Base-by-base conservation (phyloP, 2,797 vertebrate genomes). In the Halcyon chelicuti region DNA sequence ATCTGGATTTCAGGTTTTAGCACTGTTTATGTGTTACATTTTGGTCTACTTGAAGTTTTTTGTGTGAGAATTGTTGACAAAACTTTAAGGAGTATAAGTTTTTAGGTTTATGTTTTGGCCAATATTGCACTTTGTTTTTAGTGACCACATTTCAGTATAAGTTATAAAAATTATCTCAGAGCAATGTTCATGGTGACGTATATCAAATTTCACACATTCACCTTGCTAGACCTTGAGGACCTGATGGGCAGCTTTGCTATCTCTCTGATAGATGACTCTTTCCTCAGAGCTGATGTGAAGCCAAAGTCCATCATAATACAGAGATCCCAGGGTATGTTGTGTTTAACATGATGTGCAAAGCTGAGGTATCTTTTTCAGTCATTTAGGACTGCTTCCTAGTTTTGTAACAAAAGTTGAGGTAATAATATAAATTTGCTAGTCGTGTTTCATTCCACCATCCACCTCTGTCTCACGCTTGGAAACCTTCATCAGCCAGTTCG, bases 221-320 rank as follows among this genome's bases (percentile, higher is more conserved):
- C 78, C 89, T 88, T 92, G 19, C 83, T 79, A 91, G 65, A 93
- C 93, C 74, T 67, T 88, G 70, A 95, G 83, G 91, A 90, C 78
- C 86, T 91, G 76, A 84, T 2, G 8, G 70, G 14, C 68, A 84
- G 52, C 58, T 88, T 82, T 39, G n/a, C 12, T 93, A 10, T 91
- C 49, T 88, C 10, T 96, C 54, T 89, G 90, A 74, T 78, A 76
- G 71, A 54, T 87, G 81, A 46, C 55, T 84, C 29, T 87, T 54
- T 51, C 42, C 80, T 87, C 68, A 75, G 77, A 40, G n/a, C 57
- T 94, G 57, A 58, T 58, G 19, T 5, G n/a, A 91, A 87, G 74
- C 77, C 84, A 73, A 74, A 87, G 57, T 86, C 47, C 54, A 23
- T 91, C 65, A 5, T 57, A 51, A 71, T 63, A 63, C 29, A 74